Evolutionary conservation across 2,797 vertebrate species (phyloP), one percentile per base, ranked within the genome.

Genomic region (Eospalax fontanierii): DNA sequence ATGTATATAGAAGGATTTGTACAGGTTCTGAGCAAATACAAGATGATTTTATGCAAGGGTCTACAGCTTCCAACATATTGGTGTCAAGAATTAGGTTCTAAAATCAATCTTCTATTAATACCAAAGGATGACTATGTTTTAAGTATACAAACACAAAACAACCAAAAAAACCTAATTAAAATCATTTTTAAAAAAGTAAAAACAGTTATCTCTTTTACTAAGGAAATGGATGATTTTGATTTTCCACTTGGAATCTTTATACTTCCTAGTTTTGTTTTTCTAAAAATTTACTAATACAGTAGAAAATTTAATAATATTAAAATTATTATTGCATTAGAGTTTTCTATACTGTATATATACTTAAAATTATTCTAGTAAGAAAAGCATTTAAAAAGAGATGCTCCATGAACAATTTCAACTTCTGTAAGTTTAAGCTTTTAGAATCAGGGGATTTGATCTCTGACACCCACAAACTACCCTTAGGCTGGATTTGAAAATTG

Each of bases 301-400:
- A 7, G 16, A 87, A 90, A 78, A 89, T 80, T 82, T 76, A 92
- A 80, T 40, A 71, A 46, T 59, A 87, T 30, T 70, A 43, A 2
- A 87, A 87, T 93, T 92, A 4, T 88, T 73, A 50, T 50, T 85
- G n/a, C 75, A 61, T 50, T 84, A 28, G 54, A 75, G 80, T 85
- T 75, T 35, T 76, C 33, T 92, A 65, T 79, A 30, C 15, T 68
- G n/a, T n/a, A n/a, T n/a, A n/a, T n/a, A n/a, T n/a, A n/a, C n/a
- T n/a, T n/a, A 91, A 79, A 82, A 66, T 88, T 86, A 78, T 70
- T 35, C 94, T 76, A 74, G 54, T 65, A 91, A 87, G 38, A 70
- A 94, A 94, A 57, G 6, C 11, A 87, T 73, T 95, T 87, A 33
- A 46, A 91, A 91, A 89, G 50, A 26, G 86, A 68, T 80, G 5